Conservation (phyloP, 2,113 vertebrate genomes). For the Labeo catla region DNA sequence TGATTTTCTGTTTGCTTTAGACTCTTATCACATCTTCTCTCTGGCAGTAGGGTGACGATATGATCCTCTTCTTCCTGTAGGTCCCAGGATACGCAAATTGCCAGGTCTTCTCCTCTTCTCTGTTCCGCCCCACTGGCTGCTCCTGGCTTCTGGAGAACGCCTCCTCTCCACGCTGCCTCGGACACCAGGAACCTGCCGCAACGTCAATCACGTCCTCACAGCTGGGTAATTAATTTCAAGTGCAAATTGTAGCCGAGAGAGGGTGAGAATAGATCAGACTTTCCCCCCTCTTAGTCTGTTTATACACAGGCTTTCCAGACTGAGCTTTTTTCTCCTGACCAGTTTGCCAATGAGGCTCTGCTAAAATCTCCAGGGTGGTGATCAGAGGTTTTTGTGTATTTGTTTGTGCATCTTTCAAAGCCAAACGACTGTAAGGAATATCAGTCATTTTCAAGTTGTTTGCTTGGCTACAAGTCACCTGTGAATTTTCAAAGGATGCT, state of each 20-base stretch:
- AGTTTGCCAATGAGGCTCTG: conserved; percentile 8
- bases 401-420: conserved; percentile 43
- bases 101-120: conserved; percentile 24
- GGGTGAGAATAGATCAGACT: neutral
- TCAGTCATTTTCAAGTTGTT: conserved; percentile 16
- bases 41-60: conserved; percentile 52
- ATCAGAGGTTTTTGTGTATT: conserved; percentile 30
- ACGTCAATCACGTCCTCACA: conserved; percentile 80
- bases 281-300: neutral
- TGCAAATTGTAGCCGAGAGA: conserved; percentile 1
- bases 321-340: conserved; percentile 5
- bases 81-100: conserved; percentile 57
- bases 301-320: neutral
- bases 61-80: conserved; percentile 66
- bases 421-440: conserved; percentile 27
- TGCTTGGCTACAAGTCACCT: conserved; percentile 25
- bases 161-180: conserved; percentile 58
- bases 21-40: conserved; percentile 61
- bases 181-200: conserved; percentile 71
- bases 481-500: conserved; percentile 20
- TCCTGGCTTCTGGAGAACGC: conserved; percentile 33
- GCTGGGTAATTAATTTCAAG: conserved; percentile 72
- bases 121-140: conserved; percentile 41
- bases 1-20: conserved; percentile 58
- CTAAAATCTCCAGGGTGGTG: conserved; percentile 29